These are phyloP conservation scores for Oncorhynchus tshawytscha DNA, from an alignment of 2,113 vertebrate species.

Conservation along the genomic window DNA sequence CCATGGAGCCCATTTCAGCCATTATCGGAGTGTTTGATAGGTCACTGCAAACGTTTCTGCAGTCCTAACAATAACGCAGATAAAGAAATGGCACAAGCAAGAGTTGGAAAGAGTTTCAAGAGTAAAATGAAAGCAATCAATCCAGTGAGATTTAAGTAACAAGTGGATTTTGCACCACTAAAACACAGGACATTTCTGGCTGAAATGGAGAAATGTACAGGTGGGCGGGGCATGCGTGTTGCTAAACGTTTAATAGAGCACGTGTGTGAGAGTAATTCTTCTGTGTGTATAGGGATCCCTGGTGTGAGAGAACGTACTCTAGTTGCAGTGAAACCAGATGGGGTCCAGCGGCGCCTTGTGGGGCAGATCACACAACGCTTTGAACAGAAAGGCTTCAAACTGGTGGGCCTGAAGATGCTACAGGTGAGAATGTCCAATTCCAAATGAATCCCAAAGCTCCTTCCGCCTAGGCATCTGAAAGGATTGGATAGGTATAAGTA, in stretches of 20 bases:
- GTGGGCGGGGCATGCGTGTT: neutral
- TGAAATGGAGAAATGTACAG: neutral
- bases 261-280: neutral
- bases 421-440: conserved; percentile 71
- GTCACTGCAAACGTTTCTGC: no score
- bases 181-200: neutral
- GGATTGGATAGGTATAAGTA: no score
- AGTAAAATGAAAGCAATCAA: no score
- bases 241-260: neutral
- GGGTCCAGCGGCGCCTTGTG: conserved; percentile 86
- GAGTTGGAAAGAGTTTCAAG: no score
- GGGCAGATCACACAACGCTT: conserved; percentile 88
- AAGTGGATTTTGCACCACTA: no score
- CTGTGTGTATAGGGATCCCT: neutral
- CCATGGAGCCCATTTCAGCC: no score
- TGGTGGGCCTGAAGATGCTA: conserved; percentile 91
- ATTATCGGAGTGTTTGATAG: no score
- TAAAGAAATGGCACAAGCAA: no score
- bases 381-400: conserved; percentile 86
- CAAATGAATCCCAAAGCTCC: no score
- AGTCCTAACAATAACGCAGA: no score
- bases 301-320: conserved; percentile 80
- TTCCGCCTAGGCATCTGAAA: no score
- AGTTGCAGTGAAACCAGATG: conserved; percentile 89
- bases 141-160: no score